Percentiles rank a stretch among this genome's conserved stretches.
phyloP scores from a whole-genome alignment of 2,113 vertebrate species.

The Lampris incognitus region DNA sequence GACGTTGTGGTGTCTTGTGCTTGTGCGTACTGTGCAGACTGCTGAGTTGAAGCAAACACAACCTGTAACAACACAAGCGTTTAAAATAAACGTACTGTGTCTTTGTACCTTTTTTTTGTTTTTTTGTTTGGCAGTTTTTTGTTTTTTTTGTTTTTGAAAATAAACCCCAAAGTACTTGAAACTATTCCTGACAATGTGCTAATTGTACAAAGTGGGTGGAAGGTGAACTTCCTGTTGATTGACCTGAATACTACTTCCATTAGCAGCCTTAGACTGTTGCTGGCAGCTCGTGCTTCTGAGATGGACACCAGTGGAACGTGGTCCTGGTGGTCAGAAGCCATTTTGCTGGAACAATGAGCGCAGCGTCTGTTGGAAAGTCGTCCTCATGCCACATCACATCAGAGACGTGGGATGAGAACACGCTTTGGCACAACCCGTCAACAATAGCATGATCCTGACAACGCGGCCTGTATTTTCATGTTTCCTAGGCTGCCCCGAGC shows the following conservation, averaged over 20 bases:
- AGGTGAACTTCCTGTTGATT: not conserved
- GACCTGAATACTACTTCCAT: not conserved
- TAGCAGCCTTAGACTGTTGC: no score
- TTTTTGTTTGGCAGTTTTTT: constrained; percentile 68
- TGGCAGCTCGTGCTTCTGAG: no score
- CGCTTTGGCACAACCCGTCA: not conserved
- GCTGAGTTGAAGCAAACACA: constrained; percentile 43
- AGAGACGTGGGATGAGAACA: not conserved
- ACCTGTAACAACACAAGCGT: constrained; percentile 37
- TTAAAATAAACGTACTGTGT: constrained; percentile 56
- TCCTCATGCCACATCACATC: not conserved
- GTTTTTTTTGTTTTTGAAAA: constrained; percentile 75
- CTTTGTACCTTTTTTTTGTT: constrained; percentile 71
- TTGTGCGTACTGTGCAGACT: constrained; percentile 52
- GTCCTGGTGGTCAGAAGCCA: no score
- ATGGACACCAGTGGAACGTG: no score
- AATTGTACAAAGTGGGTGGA: not conserved
- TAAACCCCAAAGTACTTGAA: constrained; percentile 80
- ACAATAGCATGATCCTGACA: not conserved
- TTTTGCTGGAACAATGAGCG: not conserved
- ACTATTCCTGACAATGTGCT: not conserved
- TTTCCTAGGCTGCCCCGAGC: not conserved
- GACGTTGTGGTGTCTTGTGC: constrained; percentile 38
- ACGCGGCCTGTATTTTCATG: constrained; percentile 1
- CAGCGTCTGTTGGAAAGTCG: not conserved